These are phyloP conservation scores for Oreochromis spilurus DNA, from an alignment of 2,113 vertebrate species.

Conservation along the genomic window DNA sequence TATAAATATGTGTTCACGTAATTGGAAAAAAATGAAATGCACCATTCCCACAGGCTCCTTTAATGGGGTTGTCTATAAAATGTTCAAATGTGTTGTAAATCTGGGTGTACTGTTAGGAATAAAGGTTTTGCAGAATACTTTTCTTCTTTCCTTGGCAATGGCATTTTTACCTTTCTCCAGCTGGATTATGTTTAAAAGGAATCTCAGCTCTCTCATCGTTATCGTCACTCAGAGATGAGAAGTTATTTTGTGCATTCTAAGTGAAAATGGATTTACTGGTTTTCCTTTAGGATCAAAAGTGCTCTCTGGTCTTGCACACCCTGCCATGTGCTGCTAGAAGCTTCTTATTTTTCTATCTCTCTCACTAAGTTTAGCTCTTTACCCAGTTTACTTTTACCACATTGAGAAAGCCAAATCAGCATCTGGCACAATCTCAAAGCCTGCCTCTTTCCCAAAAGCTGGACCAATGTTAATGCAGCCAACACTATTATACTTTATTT, in stretches of 20 bases:
- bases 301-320: conserved; percentile 71
- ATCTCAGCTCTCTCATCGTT: conserved; percentile 10
- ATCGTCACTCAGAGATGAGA: conserved; percentile 29
- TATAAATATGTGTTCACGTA: not conserved
- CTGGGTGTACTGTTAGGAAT: not conserved
- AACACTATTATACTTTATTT: conserved; percentile 52
- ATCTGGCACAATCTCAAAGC: conserved; percentile 8
- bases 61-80: not conserved
- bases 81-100: not conserved
- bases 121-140: not conserved
- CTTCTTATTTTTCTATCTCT: not conserved
- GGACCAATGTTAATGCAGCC: conserved; percentile 65
- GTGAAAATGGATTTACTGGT: conserved; percentile 52
- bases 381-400: not conserved
- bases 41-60: not conserved
- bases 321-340: conserved; percentile 70
- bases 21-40: not conserved
- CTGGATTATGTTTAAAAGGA: not conserved
- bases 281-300: conserved; percentile 69
- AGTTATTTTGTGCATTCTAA: conserved; percentile 63
- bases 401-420: not conserved
- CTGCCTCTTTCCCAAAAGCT: conserved; percentile 47
- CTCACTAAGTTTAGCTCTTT: not conserved
- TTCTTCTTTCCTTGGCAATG: not conserved
- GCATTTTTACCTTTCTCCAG: not conserved